Base-by-base conservation (phyloP, 2,888 invertebrate species). In the Drosophila maculinotata region DNA sequence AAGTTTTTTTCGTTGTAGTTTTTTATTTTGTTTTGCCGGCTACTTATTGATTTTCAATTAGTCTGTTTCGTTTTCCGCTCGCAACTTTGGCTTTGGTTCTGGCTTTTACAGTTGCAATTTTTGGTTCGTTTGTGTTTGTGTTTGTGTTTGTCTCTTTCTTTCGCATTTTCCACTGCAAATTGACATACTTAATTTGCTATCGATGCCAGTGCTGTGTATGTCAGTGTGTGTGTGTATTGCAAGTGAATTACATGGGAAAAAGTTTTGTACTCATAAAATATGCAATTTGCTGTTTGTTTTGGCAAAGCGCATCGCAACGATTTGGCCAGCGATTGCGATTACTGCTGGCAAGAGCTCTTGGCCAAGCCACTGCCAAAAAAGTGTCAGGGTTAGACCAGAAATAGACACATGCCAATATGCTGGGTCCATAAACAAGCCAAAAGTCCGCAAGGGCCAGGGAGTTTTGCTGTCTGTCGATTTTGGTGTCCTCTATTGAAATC, bases 31-130 rank as follows among this genome's bases (percentile, higher is more conserved):
- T 58, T 53, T 66, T 47, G 31, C 53, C 54, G 47, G 48, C 44
- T 70, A 57, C 64, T 87, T 87, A 83, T 83, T 73, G 83, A 87
- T 83, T 83, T 83, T 83, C 87, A 82, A 83, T 83, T 83, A 83
- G 87, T 82, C 75, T 64, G 66, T 66, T 75, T 75, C 69, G 59
- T 48, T 74, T 73, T 64, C 20, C 63, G 62, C 56, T 41, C 23
- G 31, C 52, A 41, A 49, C 44, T 67, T 84, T 78, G 68, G 52
- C 65, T 65, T 72, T 68, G 69, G 45, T 31, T 73, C 38, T 65
- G 58, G 65, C 39, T 78, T 53, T 75, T 59, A 28, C 60, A 67
- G 56, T 69, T 76, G 69, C 65, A 53, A 69, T 60, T 78, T 69
- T 69, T 41, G 56, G 45, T 51, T 66, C 31, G 47, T 49, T 54